phyloP scores from a whole-genome alignment of 2,797 vertebrate species.

The Falco novaeseelandiae region DNA sequence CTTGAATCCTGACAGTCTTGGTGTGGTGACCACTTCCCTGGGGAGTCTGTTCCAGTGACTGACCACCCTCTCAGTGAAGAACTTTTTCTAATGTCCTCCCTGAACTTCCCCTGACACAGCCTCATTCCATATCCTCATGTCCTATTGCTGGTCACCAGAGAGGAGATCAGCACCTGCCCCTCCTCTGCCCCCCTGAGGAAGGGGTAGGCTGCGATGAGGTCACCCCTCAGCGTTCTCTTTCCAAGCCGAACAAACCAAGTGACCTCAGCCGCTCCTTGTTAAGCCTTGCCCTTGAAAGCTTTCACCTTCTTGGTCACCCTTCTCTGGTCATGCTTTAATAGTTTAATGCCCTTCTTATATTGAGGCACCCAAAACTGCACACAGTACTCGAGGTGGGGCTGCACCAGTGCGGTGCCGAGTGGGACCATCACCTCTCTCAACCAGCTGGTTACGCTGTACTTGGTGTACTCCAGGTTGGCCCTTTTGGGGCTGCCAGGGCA shows the following conservation, averaged over 20 bases:
- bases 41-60: not conserved
- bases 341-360: not conserved
- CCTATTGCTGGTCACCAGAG: rapidly evolving
- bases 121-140: not conserved
- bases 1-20: not conserved
- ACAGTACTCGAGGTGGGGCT: rapidly evolving
- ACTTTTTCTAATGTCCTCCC: not conserved
- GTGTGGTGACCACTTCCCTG: not conserved
- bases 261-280: rapidly evolving
- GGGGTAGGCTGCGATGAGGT: rapidly evolving
- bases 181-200: not conserved
- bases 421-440: not conserved
- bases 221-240: not conserved
- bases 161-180: not conserved
- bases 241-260: not conserved
- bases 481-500: not conserved
- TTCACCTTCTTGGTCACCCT: not conserved
- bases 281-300: not conserved
- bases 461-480: rapidly evolving
- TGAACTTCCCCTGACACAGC: not conserved
- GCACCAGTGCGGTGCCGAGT: rapidly evolving
- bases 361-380: not conserved
- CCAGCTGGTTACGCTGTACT: rapidly evolving
- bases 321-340: not conserved
- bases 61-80: not conserved